These are phyloP conservation scores for Lacerta viridis DNA, from an alignment of 2,797 vertebrate species.

Conservation along the genomic window DNA sequence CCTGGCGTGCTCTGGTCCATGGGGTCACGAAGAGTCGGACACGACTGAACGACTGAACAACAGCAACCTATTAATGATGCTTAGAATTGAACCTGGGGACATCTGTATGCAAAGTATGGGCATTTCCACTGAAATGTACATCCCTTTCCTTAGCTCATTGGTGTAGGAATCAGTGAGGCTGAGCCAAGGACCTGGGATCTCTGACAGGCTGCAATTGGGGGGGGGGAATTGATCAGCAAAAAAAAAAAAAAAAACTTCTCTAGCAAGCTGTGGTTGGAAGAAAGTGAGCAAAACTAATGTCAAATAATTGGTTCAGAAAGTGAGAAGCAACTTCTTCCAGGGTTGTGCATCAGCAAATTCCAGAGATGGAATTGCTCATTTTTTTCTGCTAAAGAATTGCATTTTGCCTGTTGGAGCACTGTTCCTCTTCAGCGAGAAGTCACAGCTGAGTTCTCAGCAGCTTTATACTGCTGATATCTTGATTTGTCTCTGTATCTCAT, in stretches of 20 bases:
- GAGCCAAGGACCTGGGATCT: too few relatives aligned
- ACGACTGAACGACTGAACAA: too few relatives aligned
- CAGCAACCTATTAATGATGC: too few relatives aligned
- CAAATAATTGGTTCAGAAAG: conserved; percentile 2
- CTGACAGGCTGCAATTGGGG: too few relatives aligned
- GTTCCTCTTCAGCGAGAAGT: neutral
- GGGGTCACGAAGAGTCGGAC: too few relatives aligned
- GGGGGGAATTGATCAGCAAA: neutral
- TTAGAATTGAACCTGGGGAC: too few relatives aligned
- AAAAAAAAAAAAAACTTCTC: neutral
- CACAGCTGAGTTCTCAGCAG: neutral
- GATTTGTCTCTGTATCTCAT: neutral
- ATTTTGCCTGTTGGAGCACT: neutral
- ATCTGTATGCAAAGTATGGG: too few relatives aligned
- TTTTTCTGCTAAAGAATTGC: neutral
- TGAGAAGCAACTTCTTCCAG: neutral
- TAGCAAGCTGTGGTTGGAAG: neutral
- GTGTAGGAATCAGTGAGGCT: too few relatives aligned
- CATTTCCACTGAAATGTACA: too few relatives aligned
- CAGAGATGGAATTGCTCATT: neutral
- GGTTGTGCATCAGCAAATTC: conserved; percentile 38
- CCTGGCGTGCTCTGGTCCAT: too few relatives aligned
- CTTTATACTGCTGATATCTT: conserved; percentile 1
- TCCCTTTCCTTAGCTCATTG: too few relatives aligned
- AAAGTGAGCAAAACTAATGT: conserved; percentile 19